Evolutionary conservation across 2,113 vertebrate genomes (phyloP).

Genomic region (Chamaea fasciata): DNA sequence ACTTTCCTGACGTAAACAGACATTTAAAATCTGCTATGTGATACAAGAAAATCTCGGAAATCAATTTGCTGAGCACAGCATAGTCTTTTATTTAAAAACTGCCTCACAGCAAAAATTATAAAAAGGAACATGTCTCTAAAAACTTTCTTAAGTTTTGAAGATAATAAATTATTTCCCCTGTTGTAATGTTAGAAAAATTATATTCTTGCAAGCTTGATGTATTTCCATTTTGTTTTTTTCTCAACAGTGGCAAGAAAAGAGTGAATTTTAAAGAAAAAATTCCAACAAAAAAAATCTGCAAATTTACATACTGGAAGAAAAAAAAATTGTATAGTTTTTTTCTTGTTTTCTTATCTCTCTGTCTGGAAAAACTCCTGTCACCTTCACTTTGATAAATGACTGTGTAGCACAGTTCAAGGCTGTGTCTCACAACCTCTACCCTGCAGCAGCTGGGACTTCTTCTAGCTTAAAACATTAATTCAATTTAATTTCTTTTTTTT

Average conservation of each 20-base stretch:
- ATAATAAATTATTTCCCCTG: background rate
- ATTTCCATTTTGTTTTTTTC: background rate
- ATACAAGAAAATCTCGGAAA: background rate
- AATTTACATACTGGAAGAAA: background rate
- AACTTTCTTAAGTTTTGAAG: background rate
- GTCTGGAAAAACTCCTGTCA: background rate
- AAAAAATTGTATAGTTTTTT: background rate
- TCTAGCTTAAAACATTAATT: background rate
- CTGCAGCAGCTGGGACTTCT: background rate
- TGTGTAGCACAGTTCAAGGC: background rate
- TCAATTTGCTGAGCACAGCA: background rate
- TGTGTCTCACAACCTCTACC: background rate
- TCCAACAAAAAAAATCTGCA: background rate
- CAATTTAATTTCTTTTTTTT: background rate
- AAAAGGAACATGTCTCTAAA: background rate
- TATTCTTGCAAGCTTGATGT: background rate
- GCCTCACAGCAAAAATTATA: background rate
- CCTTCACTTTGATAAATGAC: background rate
- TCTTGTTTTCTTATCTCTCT: background rate
- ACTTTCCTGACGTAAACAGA: background rate
- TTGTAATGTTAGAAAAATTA: background rate
- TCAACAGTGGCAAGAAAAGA: background rate
- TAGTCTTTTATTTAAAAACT: background rate
- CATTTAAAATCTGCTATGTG: background rate
- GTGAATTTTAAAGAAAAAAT: background rate